Percentiles rank a stretch among this genome's conserved stretches.
Evolutionary conservation across 2,113 vertebrate species (phyloP).

Genomic region (Rhombomys opimus): DNA sequence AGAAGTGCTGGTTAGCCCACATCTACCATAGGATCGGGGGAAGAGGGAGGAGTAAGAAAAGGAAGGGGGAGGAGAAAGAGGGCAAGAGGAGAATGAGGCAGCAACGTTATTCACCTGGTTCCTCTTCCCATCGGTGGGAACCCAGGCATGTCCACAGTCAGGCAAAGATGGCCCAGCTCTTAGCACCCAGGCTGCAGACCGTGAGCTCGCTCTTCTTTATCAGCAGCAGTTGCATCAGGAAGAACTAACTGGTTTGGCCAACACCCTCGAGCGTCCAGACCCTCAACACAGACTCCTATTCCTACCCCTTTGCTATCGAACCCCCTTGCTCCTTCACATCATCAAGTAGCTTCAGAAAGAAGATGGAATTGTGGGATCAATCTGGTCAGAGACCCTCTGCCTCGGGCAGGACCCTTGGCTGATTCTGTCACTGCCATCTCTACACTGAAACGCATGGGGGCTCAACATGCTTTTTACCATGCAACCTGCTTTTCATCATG

Average conservation of each 20-base stretch:
- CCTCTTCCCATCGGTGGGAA: neutral
- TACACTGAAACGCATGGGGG: neutral
- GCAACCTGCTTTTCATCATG: neutral
- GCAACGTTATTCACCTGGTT: neutral
- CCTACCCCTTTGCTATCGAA: neutral
- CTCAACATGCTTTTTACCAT: neutral
- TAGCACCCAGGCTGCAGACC: neutral
- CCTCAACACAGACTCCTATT: neutral
- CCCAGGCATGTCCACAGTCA: neutral
- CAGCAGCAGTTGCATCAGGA: neutral
- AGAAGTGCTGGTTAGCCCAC: neutral
- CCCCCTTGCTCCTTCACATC: neutral
- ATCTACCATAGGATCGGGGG: no score
- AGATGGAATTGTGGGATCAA: neutral
- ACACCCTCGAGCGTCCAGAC: neutral
- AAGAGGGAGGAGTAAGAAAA: neutral
- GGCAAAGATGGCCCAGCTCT: neutral
- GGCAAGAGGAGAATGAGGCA: neutral
- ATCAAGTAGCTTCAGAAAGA: neutral
- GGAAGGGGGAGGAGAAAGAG: neutral
- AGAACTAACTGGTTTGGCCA: neutral
- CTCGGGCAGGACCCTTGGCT: neutral
- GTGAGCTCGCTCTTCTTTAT: neutral
- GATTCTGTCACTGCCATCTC: neutral
- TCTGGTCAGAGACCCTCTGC: neutral